Evolutionary conservation across 1,140 invertebrate species (phyloP).

Genomic region (Neodiprion fabricii): DNA sequence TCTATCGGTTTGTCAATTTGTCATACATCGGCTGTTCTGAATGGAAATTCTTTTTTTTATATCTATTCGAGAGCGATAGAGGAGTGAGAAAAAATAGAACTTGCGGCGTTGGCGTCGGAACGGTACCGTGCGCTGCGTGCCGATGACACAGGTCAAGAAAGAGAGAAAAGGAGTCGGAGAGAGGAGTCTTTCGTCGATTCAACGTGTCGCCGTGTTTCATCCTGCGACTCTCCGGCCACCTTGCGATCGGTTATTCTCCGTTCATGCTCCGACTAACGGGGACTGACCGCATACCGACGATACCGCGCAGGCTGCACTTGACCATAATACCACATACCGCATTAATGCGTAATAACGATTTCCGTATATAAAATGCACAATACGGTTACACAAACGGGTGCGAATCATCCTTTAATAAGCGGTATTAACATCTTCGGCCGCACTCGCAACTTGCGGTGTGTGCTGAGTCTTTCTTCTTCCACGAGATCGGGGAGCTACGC

Average conservation of each 20-base stretch:
- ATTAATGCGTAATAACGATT: conserved; percentile 42
- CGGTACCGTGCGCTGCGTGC: neutral
- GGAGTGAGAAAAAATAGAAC: neutral
- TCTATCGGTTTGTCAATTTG: neutral
- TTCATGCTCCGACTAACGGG: conserved; percentile 49
- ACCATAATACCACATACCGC: conserved; percentile 32
- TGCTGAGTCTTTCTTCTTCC: no score
- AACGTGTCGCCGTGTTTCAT: conserved; percentile 35
- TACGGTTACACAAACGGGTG: conserved; percentile 11
- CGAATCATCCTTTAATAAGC: conserved; percentile 7
- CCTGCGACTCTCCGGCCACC: conserved; percentile 39
- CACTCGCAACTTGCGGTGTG: no score
- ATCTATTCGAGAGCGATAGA: neutral
- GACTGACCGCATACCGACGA: conserved; percentile 32
- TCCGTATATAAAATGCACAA: conserved; percentile 37
- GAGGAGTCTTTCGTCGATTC: conserved; percentile 23
- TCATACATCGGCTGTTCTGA: neutral
- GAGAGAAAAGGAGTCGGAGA: neutral
- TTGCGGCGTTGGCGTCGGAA: neutral
- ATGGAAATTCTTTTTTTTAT: neutral
- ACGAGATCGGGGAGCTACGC: no score
- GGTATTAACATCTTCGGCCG: neutral
- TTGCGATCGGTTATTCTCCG: conserved; percentile 46
- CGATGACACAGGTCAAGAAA: neutral
- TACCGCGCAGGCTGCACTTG: conserved; percentile 24